These are phyloP conservation scores for Parnassius glacialis DNA, from an alignment of 2,888 invertebrate genomes.

Conservation along the genomic window DNA sequence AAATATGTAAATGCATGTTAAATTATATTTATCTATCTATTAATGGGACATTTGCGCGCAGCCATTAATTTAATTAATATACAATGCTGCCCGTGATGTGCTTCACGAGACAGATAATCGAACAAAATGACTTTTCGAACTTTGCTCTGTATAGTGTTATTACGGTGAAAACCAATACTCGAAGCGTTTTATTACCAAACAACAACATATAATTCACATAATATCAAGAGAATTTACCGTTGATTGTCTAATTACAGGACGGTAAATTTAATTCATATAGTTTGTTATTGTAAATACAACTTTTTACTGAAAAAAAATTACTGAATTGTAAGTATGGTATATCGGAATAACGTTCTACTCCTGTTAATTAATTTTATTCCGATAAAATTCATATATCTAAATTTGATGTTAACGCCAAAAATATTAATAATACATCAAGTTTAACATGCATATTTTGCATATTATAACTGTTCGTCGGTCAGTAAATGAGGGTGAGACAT, in stretches of 20 bases:
- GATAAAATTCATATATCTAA: too few relatives aligned
- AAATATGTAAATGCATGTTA: too few relatives aligned
- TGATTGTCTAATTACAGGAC: neutral
- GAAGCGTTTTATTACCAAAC: conserved; percentile 22
- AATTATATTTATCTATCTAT: neutral
- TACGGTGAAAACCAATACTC: conserved; percentile 34
- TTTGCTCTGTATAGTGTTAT: conserved; percentile 49
- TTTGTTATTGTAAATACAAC: neutral
- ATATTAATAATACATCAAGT: neutral
- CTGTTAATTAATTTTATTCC: too few relatives aligned
- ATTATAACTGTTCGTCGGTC: conserved; percentile 49
- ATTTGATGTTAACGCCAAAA: too few relatives aligned
- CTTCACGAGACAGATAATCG: conserved; percentile 72
- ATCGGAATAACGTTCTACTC: too few relatives aligned
- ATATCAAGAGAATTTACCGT: neutral
- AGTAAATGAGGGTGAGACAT: conserved; percentile 44
- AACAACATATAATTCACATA: neutral
- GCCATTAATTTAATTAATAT: conserved; percentile 71
- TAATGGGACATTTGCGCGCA: conserved; percentile 42
- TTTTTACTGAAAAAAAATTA: too few relatives aligned
- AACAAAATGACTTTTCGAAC: conserved; percentile 73
- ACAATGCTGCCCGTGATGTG: conserved; percentile 61
- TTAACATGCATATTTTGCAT: conserved; percentile 48
- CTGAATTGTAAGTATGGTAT: too few relatives aligned
- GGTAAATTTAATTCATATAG: neutral